These are phyloP conservation scores for Erebia epiphron DNA, from an alignment of 2,888 invertebrate genomes.

Conservation along the genomic window DNA sequence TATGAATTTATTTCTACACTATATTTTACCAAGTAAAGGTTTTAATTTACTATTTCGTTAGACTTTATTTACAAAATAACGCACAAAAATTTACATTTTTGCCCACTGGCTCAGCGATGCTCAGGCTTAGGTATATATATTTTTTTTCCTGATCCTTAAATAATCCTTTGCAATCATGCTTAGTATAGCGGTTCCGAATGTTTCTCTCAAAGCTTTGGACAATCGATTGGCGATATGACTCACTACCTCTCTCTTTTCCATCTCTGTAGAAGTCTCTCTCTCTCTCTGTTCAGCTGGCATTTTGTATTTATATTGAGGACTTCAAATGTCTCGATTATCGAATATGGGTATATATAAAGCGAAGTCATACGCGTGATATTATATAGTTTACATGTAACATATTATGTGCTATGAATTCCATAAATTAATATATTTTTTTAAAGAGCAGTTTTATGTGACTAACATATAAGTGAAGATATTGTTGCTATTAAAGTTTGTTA, in stretches of 20 bases:
- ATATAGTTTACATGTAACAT: not conserved
- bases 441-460: conserved; percentile 56
- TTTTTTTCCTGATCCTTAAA: too few relatives aligned
- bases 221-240: too few relatives aligned
- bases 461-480: conserved; percentile 47
- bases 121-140: too few relatives aligned
- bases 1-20: not conserved
- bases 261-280: too few relatives aligned
- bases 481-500: conserved; percentile 56
- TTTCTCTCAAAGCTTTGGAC: too few relatives aligned
- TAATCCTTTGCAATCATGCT: too few relatives aligned
- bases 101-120: not conserved
- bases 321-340: not conserved
- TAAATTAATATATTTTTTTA: conserved; percentile 57
- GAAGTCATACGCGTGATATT: conserved; percentile 10
- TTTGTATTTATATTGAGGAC: not conserved
- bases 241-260: too few relatives aligned
- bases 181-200: too few relatives aligned
- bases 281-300: too few relatives aligned
- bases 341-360: not conserved
- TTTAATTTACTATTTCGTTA: not conserved
- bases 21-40: not conserved
- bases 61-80: not conserved
- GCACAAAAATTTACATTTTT: not conserved
- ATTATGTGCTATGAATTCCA: conserved; percentile 31